These are phyloP conservation scores for Potorous gilbertii DNA, from an alignment of 2,797 vertebrate species.

Conservation along the genomic window DNA sequence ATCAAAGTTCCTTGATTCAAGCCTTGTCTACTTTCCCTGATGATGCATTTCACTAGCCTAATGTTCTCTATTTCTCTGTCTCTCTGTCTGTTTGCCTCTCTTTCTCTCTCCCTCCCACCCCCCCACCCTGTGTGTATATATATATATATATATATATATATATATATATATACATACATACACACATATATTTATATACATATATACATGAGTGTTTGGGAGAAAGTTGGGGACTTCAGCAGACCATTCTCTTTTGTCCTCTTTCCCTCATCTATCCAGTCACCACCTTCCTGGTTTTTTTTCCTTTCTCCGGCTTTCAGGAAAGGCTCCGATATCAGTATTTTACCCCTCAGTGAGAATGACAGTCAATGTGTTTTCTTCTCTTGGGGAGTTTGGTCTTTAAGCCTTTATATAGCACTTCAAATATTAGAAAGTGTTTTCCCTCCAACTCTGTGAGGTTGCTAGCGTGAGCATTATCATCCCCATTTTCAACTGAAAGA, in stretches of 20 bases:
- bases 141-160: no score
- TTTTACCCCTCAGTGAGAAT: neutral
- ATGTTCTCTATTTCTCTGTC: neutral
- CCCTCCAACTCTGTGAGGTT: neutral
- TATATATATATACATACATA: no score
- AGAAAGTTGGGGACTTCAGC: neutral
- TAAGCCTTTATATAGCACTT: neutral
- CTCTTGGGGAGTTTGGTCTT: neutral
- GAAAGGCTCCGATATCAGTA: neutral
- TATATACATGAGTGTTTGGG: neutral
- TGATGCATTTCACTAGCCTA: neutral
- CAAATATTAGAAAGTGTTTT: neutral
- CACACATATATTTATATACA: no score
- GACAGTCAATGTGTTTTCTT: neutral
- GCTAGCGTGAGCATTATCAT: neutral
- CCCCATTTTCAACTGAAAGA: neutral
- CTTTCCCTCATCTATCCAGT: neutral
- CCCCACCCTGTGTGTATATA: no score
- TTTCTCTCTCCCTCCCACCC: no score
- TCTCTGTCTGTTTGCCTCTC: no score
- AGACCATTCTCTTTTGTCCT: neutral
- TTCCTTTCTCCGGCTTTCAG: neutral
- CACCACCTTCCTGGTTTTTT: neutral
- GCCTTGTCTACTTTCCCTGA: neutral
- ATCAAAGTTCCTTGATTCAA: neutral